These are phyloP conservation scores for Oxytorus armatus DNA, from an alignment of 2,888 invertebrate species.

Conservation along the genomic window DNA sequence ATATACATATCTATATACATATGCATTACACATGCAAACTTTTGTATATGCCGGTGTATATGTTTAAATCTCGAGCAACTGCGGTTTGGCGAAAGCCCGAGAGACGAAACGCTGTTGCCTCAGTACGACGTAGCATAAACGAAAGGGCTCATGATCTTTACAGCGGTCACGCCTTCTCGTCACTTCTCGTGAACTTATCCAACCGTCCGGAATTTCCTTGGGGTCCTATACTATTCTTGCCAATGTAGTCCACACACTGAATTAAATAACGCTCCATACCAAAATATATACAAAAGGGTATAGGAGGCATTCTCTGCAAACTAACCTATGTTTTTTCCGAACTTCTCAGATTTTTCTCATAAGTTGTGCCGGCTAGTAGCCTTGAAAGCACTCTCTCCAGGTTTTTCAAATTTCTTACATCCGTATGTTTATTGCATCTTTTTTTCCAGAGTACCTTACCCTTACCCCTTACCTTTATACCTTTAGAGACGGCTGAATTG, in stretches of 20 bases:
- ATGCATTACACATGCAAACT: not conserved
- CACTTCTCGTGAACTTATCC: not conserved
- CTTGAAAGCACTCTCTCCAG: too few relatives aligned
- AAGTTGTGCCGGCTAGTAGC: too few relatives aligned
- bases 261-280: not conserved
- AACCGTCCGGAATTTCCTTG: not conserved
- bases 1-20: not conserved
- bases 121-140: not conserved
- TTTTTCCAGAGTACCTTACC: too few relatives aligned
- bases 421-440: too few relatives aligned
- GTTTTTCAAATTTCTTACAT: too few relatives aligned
- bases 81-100: not conserved
- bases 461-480: too few relatives aligned
- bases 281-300: too few relatives aligned
- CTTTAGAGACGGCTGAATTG: too few relatives aligned
- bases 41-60: not conserved
- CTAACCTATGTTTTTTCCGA: too few relatives aligned
- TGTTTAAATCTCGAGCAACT: slow-evolving; percentile 3
- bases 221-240: not conserved
- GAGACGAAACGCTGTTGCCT: not conserved
- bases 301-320: too few relatives aligned
- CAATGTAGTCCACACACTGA: not conserved
- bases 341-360: too few relatives aligned
- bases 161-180: not conserved
- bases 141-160: not conserved